A percentile compares a stretch with the other conserved stretches of the same genome.
These are phyloP conservation scores for Pseudomyrmex pallidus DNA, from an alignment of 1,140 invertebrate species.

Conservation along the genomic window DNA sequence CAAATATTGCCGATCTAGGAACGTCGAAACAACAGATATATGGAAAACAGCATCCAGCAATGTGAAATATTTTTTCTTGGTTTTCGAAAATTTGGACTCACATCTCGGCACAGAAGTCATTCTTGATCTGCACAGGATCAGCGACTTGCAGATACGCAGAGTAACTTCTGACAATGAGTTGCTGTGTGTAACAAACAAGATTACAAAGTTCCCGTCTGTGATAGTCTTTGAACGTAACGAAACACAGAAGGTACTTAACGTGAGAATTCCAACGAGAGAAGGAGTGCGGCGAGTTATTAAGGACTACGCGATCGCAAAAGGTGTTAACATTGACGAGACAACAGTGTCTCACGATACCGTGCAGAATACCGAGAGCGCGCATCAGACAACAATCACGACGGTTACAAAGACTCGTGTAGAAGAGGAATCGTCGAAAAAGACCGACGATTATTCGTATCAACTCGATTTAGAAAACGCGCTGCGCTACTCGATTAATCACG, in stretches of 20 bases:
- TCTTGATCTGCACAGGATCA: constrained; percentile 87
- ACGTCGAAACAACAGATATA: constrained; percentile 78
- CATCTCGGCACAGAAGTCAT: constrained; percentile 87
- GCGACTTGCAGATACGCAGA: constrained; percentile 85
- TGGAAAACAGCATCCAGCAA: constrained; percentile 83
- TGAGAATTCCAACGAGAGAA: constrained; percentile 82
- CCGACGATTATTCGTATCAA: constrained; percentile 89
- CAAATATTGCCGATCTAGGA: constrained; percentile 70
- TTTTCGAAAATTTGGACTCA: constrained; percentile 87
- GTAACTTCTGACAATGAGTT: constrained; percentile 85
- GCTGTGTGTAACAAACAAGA: constrained; percentile 82
- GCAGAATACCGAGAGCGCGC: background rate
- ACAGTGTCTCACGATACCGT: background rate
- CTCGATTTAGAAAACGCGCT: constrained; percentile 94
- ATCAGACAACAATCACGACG: background rate
- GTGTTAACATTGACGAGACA: constrained; percentile 64
- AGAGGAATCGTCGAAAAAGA: constrained; percentile 2
- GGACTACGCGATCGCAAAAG: constrained; percentile 84
- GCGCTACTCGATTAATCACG: constrained; percentile 91
- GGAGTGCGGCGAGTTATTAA: constrained; percentile 80
- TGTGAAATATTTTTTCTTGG: constrained; percentile 85
- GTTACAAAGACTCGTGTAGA: background rate
- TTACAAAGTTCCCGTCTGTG: constrained; percentile 86
- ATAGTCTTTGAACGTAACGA: constrained; percentile 82
- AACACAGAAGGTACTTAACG: constrained; percentile 80